Conservation (phyloP, 2,888 invertebrate genomes). For the Euproctis similis region DNA sequence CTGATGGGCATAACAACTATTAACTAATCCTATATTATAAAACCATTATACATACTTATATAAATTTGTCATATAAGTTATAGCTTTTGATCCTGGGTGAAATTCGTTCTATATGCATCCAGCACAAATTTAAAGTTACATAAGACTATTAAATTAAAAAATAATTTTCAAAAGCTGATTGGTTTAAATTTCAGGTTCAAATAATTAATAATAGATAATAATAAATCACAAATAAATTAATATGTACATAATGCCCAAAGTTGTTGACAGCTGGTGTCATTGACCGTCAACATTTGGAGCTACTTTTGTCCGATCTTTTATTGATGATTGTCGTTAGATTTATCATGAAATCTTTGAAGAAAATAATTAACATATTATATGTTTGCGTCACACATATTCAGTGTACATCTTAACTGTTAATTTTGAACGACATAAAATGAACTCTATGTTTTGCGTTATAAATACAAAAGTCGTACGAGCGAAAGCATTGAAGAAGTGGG, state of each 20-base stretch:
- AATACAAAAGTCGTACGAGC: slow-evolving; percentile 60
- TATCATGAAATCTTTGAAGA: slow-evolving; percentile 19
- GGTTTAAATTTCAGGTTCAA: too few relatives aligned
- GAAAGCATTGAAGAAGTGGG: slow-evolving; percentile 51
- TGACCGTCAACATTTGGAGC: neutral
- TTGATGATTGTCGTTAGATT: slow-evolving; percentile 20
- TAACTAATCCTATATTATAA: too few relatives aligned
- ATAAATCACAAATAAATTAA: too few relatives aligned
- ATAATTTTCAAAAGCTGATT: too few relatives aligned
- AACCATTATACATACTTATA: too few relatives aligned
- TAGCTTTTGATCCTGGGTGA: too few relatives aligned
- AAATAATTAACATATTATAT: slow-evolving; percentile 29
- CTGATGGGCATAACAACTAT: too few relatives aligned
- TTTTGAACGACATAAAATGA: slow-evolving; percentile 36
- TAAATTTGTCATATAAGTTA: too few relatives aligned
- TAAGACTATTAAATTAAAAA: too few relatives aligned
- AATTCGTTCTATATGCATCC: too few relatives aligned
- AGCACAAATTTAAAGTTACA: too few relatives aligned
- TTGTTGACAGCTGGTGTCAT: slow-evolving; percentile 6
- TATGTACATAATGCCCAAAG: neutral
- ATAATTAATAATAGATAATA: too few relatives aligned
- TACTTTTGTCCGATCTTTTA: slow-evolving; percentile 13
- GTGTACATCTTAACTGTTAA: slow-evolving; percentile 48
- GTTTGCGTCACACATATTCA: slow-evolving; percentile 42
- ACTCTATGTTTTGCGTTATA: slow-evolving; percentile 48